phyloP scores from a whole-genome alignment of 2,888 invertebrate species.

The Thera britannica region DNA sequence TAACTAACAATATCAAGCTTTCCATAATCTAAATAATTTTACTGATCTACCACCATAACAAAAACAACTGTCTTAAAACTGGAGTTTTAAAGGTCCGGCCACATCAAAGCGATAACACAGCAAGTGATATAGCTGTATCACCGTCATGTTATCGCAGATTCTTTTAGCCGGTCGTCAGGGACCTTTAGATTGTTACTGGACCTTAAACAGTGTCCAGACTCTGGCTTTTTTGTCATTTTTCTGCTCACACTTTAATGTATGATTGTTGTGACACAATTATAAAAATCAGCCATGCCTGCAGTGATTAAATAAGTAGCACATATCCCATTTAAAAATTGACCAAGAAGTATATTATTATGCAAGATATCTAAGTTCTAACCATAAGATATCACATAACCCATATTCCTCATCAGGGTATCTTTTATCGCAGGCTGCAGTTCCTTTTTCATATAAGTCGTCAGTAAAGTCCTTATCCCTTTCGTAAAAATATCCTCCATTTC shows the following conservation, averaged over 20 bases:
- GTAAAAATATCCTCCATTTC: constrained; percentile 95
- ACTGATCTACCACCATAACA: constrained; percentile 6
- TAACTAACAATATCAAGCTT: neutral
- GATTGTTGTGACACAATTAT: too few species aligned
- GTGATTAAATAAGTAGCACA: too few species aligned
- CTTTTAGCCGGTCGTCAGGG: too few species aligned
- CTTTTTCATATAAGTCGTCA: constrained; percentile 93
- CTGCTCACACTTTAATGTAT: too few species aligned
- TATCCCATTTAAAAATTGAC: neutral
- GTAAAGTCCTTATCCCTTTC: constrained; percentile 91
- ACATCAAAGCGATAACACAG: too few species aligned
- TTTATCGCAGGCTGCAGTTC: constrained; percentile 93
- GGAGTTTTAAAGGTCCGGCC: too few species aligned
- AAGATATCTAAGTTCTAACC: constrained; percentile 77
- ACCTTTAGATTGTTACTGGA: too few species aligned
- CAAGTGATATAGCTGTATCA: too few species aligned
- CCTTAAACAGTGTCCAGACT: too few species aligned
- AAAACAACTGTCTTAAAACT: neutral
- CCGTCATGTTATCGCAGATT: too few species aligned
- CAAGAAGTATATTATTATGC: neutral
- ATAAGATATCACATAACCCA: constrained; percentile 94
- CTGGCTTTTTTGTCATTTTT: too few species aligned
- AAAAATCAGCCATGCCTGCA: too few species aligned
- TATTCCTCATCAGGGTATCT: constrained; percentile 93
- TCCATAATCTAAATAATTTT: neutral